Conservation (phyloP, 2,888 invertebrate genomes). For the Zaprionus lineosus region DNA sequence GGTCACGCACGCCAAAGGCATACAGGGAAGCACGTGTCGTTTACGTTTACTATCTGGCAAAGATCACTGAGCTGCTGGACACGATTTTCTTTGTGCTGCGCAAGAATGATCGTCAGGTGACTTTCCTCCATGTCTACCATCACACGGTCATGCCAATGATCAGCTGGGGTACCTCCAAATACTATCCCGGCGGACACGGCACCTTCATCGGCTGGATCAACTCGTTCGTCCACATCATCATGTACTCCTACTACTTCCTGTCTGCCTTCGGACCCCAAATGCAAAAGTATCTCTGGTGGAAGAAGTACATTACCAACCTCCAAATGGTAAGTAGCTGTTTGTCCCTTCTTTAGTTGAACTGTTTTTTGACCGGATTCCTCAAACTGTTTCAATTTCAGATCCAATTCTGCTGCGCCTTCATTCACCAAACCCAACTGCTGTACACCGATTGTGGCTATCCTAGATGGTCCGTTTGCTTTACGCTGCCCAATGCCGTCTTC, state of each 20-base stretch:
- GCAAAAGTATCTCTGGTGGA: constrained; percentile 96
- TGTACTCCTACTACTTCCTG: constrained; percentile 96
- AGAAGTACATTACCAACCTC: constrained; percentile 93
- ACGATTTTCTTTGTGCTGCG: constrained; percentile 96
- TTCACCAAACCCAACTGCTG: constrained; percentile 92
- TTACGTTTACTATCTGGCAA: constrained; percentile 93
- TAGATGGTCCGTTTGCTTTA: constrained; percentile 90
- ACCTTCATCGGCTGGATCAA: constrained; percentile 93
- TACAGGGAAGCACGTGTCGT: constrained; percentile 89
- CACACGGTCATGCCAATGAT: constrained; percentile 97
- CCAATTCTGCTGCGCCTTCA: constrained; percentile 94
- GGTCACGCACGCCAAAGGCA: constrained; percentile 89
- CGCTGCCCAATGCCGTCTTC: constrained; percentile 94
- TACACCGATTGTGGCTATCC: constrained; percentile 95
- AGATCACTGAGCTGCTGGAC: constrained; percentile 94
- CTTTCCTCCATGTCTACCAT: constrained; percentile 95
- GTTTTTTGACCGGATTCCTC: not conserved
- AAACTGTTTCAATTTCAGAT: constrained; percentile 84
- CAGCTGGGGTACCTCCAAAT: constrained; percentile 96
- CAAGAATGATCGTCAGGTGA: constrained; percentile 94
- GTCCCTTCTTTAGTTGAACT: not conserved
- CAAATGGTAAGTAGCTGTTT: constrained; percentile 88
- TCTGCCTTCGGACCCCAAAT: constrained; percentile 94
- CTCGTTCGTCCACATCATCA: constrained; percentile 96
- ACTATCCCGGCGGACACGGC: constrained; percentile 93